Evolutionary conservation across 1,140 invertebrate genomes (phyloP).

Genomic region (Achroia grisella): DNA sequence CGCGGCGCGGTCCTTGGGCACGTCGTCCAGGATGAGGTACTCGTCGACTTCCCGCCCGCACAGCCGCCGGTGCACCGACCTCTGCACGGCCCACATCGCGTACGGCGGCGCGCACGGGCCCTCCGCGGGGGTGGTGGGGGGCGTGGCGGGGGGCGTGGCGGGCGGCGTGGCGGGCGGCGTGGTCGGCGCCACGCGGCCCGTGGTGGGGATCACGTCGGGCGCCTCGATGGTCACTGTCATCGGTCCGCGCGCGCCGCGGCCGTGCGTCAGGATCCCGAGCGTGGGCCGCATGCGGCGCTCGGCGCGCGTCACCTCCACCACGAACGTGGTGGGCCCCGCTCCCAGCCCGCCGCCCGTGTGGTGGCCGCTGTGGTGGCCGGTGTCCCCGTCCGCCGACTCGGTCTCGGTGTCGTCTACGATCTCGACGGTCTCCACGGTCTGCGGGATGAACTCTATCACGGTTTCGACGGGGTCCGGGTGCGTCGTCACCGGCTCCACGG

Average conservation of each 20-base stretch:
- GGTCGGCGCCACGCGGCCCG: too few relatives aligned
- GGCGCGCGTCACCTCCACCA: conserved; percentile 49
- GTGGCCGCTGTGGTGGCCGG: conserved; percentile 40
- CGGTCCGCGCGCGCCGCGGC: conserved; percentile 22
- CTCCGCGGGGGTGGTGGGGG: conserved; percentile 32
- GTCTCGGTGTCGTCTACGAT: conserved; percentile 75
- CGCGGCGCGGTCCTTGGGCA: conserved; percentile 35
- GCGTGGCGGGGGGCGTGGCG: conserved; percentile 30
- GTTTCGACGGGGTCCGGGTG: conserved; percentile 32
- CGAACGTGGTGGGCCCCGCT: conserved; percentile 56
- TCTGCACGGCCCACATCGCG: conserved; percentile 23
- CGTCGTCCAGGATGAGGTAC: conserved; percentile 53
- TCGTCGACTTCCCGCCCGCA: conserved; percentile 42
- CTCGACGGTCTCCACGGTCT: conserved; percentile 43
- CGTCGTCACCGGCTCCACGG: conserved; percentile 47
- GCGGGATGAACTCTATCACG: conserved; percentile 47
- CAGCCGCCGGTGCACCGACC: conserved; percentile 19
- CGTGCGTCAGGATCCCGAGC: conserved; percentile 56
- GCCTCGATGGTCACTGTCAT: conserved; percentile 21
- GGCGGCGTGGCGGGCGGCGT: conserved; percentile 27
- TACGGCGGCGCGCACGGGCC: conserved; percentile 19
- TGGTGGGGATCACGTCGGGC: conserved; percentile 33
- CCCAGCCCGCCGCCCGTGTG: conserved; percentile 35
- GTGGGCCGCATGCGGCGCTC: conserved; percentile 56
- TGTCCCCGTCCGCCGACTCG: conserved; percentile 71